Base-by-base conservation (phyloP, 92 coral and sea anemone species). In the Palythoa grandiflora region DNA sequence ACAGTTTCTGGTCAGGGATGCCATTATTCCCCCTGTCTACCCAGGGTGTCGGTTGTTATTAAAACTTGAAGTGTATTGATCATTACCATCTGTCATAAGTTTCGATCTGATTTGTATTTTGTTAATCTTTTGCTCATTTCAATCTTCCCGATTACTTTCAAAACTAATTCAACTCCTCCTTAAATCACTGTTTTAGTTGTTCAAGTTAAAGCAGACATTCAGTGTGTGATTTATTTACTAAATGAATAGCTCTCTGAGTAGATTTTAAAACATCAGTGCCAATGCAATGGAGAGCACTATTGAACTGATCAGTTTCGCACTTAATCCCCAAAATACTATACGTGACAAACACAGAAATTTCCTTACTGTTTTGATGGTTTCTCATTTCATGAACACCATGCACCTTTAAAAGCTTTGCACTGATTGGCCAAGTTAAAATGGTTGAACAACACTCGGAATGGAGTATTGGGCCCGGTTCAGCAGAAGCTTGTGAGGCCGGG, bases 21-120 rank as follows among this genome's bases (percentile, higher is more conserved):
- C 47, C 47, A 40, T 40, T 40, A 40, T 2, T 40, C 47, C 6
- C 47, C 6, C 47, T 40, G 47, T 40, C 47, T 40, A 40, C 47
- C 47, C 47, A 40, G 6, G 47, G 47, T 40, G 47, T 40, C 47
- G 1, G 47, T 40, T 40, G 47, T 12, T 57, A 57, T 57, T 57
- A 57, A 57, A 57, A 57, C 63, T 57, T 57, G 63, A 57, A 57
- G 63, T 57, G 63, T 57, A 57, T 57, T 57, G 63, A 57, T 57
- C 16, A 1, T 57, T 57, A 57, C 63, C 28, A 57, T 57, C 63
- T 57, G 63, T 57, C 63, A 57, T 57, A 57, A 9, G 63, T 57
- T 57, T 57, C 63, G 15, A 57, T 57, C 63, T 12, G 17, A 57
- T 57, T 57, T 57, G 17, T 57, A 57, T 57, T 57, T 57, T 57